Base-by-base conservation (phyloP, 2,113 vertebrate genomes). In the Cyprinodon variegatus region DNA sequence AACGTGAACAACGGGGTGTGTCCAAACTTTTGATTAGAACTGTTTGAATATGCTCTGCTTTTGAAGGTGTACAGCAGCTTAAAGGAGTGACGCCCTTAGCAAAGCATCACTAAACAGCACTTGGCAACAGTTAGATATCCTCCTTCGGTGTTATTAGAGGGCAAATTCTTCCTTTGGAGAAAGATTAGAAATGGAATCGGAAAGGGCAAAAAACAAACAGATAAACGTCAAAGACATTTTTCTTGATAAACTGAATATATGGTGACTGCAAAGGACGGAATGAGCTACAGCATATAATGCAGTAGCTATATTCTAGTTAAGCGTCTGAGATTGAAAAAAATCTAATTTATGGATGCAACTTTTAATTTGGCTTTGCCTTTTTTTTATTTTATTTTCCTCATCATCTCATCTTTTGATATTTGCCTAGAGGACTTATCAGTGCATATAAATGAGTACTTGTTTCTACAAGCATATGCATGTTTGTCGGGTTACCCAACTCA, bases 1-100 rank as follows among this genome's bases (percentile, higher is more conserved):
- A 22, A 64, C 39, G 40, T 40, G 6, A 65, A 65, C 53, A 38
- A 14, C 4, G 11, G 17, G 61, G 71, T 65, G 61, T 57, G 45
- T 29, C 20, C 7, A 36, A 61, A 71, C 29, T 3, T 61, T 71
- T 46, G 59, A 71, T 41, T 11, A 13, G 37, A 17, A 37, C 20
- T 10, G 41, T 65, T 73, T 57, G 11, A 70, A 41, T 17, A 74
- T 29, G 37, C 36, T 61, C 20, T 38, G 75, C 64, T 48, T 68
- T 64, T 78, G 12, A 12, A 61, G 50, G 40, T 0, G 17, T 11
- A 43, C 68, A 50, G 76, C 40, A 63, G 6, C 36, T 0, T 75
- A 66, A 65, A 40, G 0, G 1, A 41, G 36, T 82, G 68, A 78
- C 70, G 3, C 41, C 65, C 63, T 78, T 41, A 29, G 40, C 13